A percentile compares a stretch with the other conserved stretches of the same genome.
Evolutionary conservation across 2,888 invertebrate species (phyloP).

Genomic region (Chelonus formosanus): DNA sequence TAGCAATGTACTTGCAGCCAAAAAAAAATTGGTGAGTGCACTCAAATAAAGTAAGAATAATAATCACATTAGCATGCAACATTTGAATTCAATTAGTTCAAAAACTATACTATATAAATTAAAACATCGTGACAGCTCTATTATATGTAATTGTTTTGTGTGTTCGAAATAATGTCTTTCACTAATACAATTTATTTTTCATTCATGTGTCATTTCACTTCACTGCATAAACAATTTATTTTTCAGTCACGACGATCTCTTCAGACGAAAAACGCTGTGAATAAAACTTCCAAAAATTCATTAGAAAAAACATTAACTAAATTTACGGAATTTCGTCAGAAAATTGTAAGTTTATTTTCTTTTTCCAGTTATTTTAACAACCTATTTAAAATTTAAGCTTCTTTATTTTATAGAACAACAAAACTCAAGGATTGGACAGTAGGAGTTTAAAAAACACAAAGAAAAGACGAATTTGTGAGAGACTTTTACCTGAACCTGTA

Average conservation of each 20-base stretch:
- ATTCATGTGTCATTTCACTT: neutral
- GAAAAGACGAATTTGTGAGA: conserved; percentile 34
- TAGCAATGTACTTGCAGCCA: conserved; percentile 37
- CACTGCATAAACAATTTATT: conserved; percentile 6
- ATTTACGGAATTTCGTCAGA: conserved; percentile 39
- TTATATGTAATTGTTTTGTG: too few species aligned
- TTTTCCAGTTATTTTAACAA: conserved; percentile 1
- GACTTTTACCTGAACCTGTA: conserved; percentile 39
- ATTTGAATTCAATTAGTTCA: too few species aligned
- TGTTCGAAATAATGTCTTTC: neutral
- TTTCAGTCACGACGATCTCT: neutral
- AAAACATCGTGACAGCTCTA: too few species aligned
- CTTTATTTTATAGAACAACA: conserved; percentile 33
- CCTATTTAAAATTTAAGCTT: neutral
- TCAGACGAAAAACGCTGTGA: neutral
- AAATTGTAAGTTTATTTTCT: conserved; percentile 33
- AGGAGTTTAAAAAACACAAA: conserved; percentile 30
- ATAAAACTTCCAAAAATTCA: conserved; percentile 11
- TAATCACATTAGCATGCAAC: too few species aligned
- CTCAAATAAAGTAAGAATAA: too few species aligned
- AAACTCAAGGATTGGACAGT: conserved; percentile 14
- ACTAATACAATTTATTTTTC: neutral
- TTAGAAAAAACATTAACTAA: conserved; percentile 26
- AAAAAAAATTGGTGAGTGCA: conserved; percentile 32
- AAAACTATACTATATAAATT: too few species aligned